phyloP scores from a whole-genome alignment of 2,797 vertebrate genomes.

The Falco novaeseelandiae region DNA sequence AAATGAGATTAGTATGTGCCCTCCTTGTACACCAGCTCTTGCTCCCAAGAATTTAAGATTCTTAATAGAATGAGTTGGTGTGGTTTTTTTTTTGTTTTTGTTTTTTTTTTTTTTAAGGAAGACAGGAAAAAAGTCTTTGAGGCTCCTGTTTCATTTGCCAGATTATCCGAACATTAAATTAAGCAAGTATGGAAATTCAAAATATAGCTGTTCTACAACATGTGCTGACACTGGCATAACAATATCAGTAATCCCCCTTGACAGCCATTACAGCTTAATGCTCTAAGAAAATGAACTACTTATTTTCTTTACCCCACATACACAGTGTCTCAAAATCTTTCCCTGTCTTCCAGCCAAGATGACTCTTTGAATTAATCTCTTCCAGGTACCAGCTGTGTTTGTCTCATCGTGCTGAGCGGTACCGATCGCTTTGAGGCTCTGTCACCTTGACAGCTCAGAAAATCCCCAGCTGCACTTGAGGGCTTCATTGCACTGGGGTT shows the following conservation, averaged over 20 bases:
- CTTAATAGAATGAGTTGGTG: conserved; percentile 40
- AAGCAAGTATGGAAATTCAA: conserved; percentile 66
- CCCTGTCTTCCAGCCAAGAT: conserved; percentile 41
- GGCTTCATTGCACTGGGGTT: neutral
- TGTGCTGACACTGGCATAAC: conserved; percentile 67
- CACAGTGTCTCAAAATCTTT: neutral
- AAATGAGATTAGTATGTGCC: conserved; percentile 67
- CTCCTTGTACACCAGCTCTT: conserved; percentile 34
- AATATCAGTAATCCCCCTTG: conserved; percentile 65
- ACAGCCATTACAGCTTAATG: conserved; percentile 68
- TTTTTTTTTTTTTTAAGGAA: neutral
- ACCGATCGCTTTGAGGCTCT: neutral
- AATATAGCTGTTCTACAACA: conserved; percentile 55
- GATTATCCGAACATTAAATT: conserved; percentile 69
- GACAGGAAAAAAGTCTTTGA: neutral
- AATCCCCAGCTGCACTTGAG: neutral
- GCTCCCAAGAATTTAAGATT: conserved; percentile 55
- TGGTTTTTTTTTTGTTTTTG: too few species aligned
- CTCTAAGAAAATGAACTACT: conserved; percentile 58
- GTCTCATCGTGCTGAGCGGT: conserved; percentile 24
- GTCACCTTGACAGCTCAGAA: conserved; percentile 36
- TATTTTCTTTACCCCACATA: conserved; percentile 58
- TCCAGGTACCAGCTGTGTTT: conserved; percentile 62
- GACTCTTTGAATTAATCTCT: conserved; percentile 42
- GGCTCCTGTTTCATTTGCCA: conserved; percentile 61